Evolutionary conservation across 2,888 invertebrate species (phyloP).

Genomic region (Agrotis segetum): DNA sequence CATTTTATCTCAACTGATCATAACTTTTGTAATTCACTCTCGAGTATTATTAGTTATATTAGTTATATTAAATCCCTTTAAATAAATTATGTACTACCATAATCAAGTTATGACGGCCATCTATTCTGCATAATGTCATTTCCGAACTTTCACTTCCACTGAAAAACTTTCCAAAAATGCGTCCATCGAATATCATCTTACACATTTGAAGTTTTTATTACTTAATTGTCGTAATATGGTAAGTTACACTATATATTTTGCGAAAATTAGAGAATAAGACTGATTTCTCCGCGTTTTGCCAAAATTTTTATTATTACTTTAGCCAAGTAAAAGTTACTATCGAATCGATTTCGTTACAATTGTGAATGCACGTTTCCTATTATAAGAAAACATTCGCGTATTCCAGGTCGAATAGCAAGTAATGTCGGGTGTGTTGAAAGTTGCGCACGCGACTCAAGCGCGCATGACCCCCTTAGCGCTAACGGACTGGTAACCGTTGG

Average conservation of each 20-base stretch:
- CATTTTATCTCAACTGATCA: background rate
- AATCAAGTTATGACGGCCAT: conserved; percentile 33
- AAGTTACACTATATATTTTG: conserved; percentile 28
- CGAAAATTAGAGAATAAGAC: conserved; percentile 11
- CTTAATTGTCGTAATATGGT: conserved; percentile 56
- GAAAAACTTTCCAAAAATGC: conserved; percentile 57
- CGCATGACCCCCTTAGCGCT: conserved; percentile 84
- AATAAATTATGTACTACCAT: conserved; percentile 24
- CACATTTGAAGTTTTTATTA: conserved; percentile 43
- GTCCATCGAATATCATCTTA: conserved; percentile 41
- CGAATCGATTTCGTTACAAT: conserved; percentile 40
- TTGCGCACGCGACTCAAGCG: conserved; percentile 80
- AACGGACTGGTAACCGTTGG: conserved; percentile 77
- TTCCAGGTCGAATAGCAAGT: conserved; percentile 77
- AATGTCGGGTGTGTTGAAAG: conserved; percentile 79
- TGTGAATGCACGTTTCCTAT: conserved; percentile 49
- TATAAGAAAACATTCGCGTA: conserved; percentile 66
- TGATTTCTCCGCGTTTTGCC: conserved; percentile 17
- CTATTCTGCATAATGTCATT: conserved; percentile 52
- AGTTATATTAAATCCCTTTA: conserved; percentile 39
- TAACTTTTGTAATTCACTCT: conserved; percentile 1
- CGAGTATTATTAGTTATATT: too few species aligned
- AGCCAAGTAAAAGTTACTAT: conserved; percentile 39
- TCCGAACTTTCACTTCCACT: conserved; percentile 57
- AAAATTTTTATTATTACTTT: background rate